Percentiles rank a stretch among this genome's conserved stretches.
Evolutionary conservation across 2,113 vertebrate genomes (phyloP).

Genomic region (Epinephelus cyanopodus): DNA sequence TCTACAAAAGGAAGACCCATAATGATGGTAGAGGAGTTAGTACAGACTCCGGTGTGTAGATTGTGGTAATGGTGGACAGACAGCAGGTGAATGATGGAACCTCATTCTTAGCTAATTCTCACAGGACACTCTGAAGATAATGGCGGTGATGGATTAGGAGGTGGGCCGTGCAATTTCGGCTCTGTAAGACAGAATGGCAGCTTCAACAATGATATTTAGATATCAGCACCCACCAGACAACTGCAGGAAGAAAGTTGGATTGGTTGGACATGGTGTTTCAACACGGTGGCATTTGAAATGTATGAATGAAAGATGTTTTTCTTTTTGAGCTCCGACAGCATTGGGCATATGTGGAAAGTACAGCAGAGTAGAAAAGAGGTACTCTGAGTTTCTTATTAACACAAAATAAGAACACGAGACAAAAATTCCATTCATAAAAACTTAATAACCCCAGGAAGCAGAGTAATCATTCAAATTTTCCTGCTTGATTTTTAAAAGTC

Average conservation of each 20-base stretch:
- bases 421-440: not conserved
- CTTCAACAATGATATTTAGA: constrained; percentile 41
- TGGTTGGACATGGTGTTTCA: not conserved
- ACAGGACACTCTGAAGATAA: constrained; percentile 35
- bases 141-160: constrained; percentile 47
- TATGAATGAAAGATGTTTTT: not conserved
- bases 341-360: not conserved
- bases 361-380: not conserved
- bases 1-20: not conserved
- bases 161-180: constrained; percentile 10
- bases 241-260: not conserved
- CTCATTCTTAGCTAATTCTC: constrained; percentile 39
- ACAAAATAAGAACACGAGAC: not conserved
- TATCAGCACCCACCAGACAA: constrained; percentile 23
- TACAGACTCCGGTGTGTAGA: not conserved
- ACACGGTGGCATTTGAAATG: constrained; percentile 30
- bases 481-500: constrained; percentile 10
- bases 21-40: not conserved
- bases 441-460: not conserved
- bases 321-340: not conserved
- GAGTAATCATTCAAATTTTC: not conserved
- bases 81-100: constrained; percentile 41
- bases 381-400: not conserved
- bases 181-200: constrained; percentile 32
- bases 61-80: constrained; percentile 9